Evolutionary conservation across 2,113 vertebrate genomes (phyloP).

Genomic region (Coturnix japonica): DNA sequence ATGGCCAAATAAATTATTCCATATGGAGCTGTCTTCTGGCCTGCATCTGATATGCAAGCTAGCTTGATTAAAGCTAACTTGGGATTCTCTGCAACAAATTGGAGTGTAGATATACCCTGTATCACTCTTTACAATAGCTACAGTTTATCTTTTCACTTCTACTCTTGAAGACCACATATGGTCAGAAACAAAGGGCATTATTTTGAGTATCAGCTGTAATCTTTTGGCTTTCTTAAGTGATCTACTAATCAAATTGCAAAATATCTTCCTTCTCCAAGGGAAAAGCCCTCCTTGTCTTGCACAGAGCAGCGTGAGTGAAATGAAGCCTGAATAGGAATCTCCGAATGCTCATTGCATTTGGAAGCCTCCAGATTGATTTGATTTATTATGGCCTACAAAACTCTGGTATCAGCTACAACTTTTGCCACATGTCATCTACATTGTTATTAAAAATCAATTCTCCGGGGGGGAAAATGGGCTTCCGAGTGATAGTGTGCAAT

Average conservation of each 20-base stretch:
- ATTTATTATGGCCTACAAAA: slow-evolving; percentile 77
- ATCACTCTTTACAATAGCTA: background rate
- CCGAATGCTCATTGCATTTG: slow-evolving; percentile 14
- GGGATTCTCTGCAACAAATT: background rate
- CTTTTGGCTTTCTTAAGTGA: background rate
- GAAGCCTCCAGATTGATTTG: slow-evolving; percentile 62
- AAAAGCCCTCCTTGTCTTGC: background rate
- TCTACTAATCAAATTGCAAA: slow-evolving; percentile 5
- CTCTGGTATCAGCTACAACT: slow-evolving; percentile 75
- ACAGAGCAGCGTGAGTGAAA: background rate
- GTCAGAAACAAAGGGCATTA: background rate
- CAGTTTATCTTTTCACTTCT: slow-evolving; percentile 12
- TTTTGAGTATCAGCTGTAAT: slow-evolving; percentile 15
- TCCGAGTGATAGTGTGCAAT: slow-evolving; percentile 71
- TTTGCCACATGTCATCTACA: slow-evolving; percentile 75
- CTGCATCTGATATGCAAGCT: background rate
- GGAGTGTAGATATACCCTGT: background rate
- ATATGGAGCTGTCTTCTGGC: slow-evolving; percentile 49
- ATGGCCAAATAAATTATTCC: slow-evolving; percentile 54
- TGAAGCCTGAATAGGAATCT: slow-evolving; percentile 16
- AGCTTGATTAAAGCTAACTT: slow-evolving; percentile 45
- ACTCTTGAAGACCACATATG: background rate
- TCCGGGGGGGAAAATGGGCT: slow-evolving; percentile 65
- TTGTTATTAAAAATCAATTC: slow-evolving; percentile 83
- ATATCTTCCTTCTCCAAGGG: background rate